A percentile compares a stretch with the other conserved stretches of the same genome.
These are phyloP conservation scores for Leptinotarsa texana DNA, from an alignment of 1,140 invertebrate genomes.

Conservation along the genomic window DNA sequence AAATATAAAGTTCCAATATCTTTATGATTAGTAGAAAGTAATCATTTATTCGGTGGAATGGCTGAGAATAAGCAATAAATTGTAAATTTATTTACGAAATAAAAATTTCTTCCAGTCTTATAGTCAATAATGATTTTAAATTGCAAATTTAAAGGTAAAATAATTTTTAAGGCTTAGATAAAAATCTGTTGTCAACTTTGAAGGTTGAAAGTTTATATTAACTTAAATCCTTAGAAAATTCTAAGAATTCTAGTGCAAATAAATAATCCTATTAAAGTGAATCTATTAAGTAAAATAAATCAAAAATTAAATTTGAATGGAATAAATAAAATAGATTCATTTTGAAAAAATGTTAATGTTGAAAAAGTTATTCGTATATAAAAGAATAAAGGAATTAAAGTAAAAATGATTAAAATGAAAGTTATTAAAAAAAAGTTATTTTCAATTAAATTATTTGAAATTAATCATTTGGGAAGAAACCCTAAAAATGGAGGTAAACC, in stretches of 20 bases:
- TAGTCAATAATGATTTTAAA: conserved; percentile 60
- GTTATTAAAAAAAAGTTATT: conserved; percentile 53
- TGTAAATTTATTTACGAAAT: conserved; percentile 62
- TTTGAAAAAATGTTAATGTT: conserved; percentile 22
- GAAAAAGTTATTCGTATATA: conserved; percentile 52
- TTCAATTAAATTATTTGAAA: conserved; percentile 57
- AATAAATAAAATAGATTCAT: neutral
- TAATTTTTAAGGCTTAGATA: conserved; percentile 57
- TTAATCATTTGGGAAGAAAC: conserved; percentile 61
- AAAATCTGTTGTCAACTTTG: conserved; percentile 61
- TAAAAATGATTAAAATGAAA: conserved; percentile 56
- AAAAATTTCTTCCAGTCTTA: conserved; percentile 57
- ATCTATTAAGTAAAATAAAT: conserved; percentile 48
- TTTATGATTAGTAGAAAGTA: conserved; percentile 76
- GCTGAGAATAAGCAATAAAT: conserved; percentile 61
- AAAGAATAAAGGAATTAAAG: conserved; percentile 58
- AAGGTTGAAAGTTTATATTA: conserved; percentile 63
- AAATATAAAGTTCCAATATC: conserved; percentile 78
- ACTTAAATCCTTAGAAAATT: conserved; percentile 61
- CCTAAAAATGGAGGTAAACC: conserved; percentile 60
- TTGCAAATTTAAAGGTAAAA: conserved; percentile 62
- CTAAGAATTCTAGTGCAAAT: conserved; percentile 52
- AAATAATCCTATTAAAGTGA: conserved; percentile 51
- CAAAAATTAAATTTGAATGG: conserved; percentile 26
- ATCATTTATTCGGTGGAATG: conserved; percentile 61